A percentile compares a stretch with the other conserved stretches of the same genome.
These are phyloP conservation scores for Podiceps cristatus DNA, from an alignment of 2,113 vertebrate species.

Conservation along the genomic window DNA sequence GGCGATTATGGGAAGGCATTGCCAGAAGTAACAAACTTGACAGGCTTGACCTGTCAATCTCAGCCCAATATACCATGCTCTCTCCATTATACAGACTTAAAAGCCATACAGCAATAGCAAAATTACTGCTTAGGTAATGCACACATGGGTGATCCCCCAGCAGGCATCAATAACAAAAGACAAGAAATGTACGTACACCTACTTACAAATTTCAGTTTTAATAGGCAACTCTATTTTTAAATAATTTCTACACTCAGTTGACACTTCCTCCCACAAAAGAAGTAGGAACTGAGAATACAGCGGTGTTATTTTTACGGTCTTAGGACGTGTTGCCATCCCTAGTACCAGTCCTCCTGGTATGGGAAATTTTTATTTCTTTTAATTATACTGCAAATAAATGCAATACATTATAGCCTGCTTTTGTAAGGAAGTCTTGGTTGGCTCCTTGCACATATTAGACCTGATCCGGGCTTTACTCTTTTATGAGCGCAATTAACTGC, in stretches of 20 bases:
- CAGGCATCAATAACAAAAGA: not conserved
- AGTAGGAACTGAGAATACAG: not conserved
- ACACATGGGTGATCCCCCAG: not conserved
- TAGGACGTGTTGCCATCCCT: not conserved
- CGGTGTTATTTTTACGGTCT: not conserved
- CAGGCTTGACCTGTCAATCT: not conserved
- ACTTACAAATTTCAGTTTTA: not conserved
- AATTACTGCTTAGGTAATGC: not conserved
- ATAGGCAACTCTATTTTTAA: not conserved
- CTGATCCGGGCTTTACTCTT: not conserved
- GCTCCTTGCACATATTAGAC: not conserved
- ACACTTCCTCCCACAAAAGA: not conserved
- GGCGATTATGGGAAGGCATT: not conserved
- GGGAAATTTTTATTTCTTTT: not conserved
- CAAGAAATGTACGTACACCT: not conserved
- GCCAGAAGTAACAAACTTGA: not conserved
- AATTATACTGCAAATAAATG: not conserved
- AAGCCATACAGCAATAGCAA: not conserved
- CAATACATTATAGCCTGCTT: not conserved
- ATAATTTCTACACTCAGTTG: not conserved
- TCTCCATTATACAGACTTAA: not conserved
- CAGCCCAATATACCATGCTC: not conserved
- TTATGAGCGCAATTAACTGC: conserved; percentile 56
- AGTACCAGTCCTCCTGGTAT: not conserved
- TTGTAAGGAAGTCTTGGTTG: not conserved